These are phyloP conservation scores for Ptychochromis oligacanthus DNA, from an alignment of 2,113 vertebrate genomes.

Conservation along the genomic window DNA sequence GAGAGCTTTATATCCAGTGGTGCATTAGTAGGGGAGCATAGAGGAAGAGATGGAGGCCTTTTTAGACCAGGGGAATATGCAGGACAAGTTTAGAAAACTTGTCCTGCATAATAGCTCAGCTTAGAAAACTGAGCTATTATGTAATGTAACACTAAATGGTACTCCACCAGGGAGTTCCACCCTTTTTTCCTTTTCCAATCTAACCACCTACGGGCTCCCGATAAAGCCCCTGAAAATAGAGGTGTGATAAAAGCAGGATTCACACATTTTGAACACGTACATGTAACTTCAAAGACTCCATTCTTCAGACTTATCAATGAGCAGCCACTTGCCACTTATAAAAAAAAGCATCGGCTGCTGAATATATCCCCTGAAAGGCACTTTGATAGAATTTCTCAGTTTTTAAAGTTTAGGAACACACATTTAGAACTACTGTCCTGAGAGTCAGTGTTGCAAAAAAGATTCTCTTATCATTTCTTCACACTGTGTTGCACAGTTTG, in stretches of 20 bases:
- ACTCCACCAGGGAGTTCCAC: slow-evolving; percentile 60
- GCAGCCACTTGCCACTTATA: neutral
- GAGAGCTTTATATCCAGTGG: slow-evolving; percentile 1
- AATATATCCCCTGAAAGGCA: neutral
- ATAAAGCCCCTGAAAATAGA: slow-evolving; percentile 43
- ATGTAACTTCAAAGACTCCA: slow-evolving; percentile 13
- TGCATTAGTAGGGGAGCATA: neutral
- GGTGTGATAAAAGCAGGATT: slow-evolving; percentile 28
- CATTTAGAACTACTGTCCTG: neutral
- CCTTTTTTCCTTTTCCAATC: slow-evolving; percentile 43
- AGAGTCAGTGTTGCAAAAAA: neutral
- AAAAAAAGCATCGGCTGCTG: neutral
- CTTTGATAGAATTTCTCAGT: neutral
- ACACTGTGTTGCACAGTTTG: neutral
- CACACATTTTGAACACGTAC: slow-evolving; percentile 19
- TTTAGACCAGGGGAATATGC: slow-evolving; percentile 39
- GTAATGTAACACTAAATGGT: slow-evolving; percentile 43
- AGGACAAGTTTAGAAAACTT: too few species aligned
- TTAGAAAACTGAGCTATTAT: slow-evolving; percentile 45
- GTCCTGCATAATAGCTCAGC: neutral
- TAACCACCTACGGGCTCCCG: slow-evolving; percentile 52
- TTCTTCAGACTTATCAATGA: slow-evolving; percentile 12
- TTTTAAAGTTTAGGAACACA: neutral
- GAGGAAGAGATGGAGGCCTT: slow-evolving; percentile 28
- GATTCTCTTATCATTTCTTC: neutral